phyloP scores from a whole-genome alignment of 1,140 invertebrate species.

The Drosophila teissieri region DNA sequence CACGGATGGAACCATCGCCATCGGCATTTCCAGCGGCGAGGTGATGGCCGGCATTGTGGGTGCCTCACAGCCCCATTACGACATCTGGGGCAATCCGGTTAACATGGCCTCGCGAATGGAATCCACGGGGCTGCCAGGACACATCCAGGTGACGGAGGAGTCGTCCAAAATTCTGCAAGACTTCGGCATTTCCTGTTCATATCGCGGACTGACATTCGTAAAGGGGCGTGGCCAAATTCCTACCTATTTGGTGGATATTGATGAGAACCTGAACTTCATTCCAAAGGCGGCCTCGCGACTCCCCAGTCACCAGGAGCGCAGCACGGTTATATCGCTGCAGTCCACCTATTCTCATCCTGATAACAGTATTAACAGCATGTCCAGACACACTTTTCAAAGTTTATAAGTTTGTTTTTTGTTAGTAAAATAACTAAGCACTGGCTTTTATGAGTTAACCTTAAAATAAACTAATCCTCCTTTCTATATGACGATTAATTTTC shows the following conservation, averaged over 20 bases:
- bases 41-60: constrained; percentile 96
- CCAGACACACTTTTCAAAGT: not conserved
- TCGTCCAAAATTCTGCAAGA: constrained; percentile 88
- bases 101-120: constrained; percentile 98
- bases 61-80: constrained; percentile 91
- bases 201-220: constrained; percentile 34
- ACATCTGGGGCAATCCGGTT: constrained; percentile 97
- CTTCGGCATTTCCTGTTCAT: constrained; percentile 30
- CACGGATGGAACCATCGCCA: constrained; percentile 21
- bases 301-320: not conserved
- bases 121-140: constrained; percentile 90
- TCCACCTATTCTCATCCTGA: not conserved
- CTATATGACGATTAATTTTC: not conserved
- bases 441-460: not conserved
- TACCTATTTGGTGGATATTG: constrained; percentile 30
- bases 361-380: not conserved
- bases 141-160: constrained; percentile 91
- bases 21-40: constrained; percentile 92
- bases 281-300: not conserved
- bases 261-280: constrained; percentile 5
- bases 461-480: not conserved
- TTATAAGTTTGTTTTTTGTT: not conserved
- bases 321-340: not conserved
- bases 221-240: constrained; percentile 35
- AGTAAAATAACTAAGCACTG: too few species aligned